A percentile compares a stretch with the other conserved stretches of the same genome.
Conservation (phyloP, 2,888 invertebrate genomes). For the Pseudolycoriella hygida region DNA sequence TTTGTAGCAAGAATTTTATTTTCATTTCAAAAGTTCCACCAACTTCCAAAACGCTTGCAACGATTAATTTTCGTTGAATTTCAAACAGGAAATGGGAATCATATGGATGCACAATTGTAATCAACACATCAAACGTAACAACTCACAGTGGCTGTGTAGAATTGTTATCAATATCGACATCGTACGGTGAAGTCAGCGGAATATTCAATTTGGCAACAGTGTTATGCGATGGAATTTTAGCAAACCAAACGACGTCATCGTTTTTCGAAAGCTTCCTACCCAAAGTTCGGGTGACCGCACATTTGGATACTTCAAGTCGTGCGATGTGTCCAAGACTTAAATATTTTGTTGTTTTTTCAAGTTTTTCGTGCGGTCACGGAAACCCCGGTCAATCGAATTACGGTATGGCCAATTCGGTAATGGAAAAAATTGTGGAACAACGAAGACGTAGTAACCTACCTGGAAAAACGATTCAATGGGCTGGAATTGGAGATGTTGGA, state of each 20-base stretch:
- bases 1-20: not conserved
- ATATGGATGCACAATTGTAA: slow-evolving; percentile 46
- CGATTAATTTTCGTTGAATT: slow-evolving; percentile 8
- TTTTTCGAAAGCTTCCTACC: slow-evolving; percentile 53
- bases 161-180: slow-evolving; percentile 44
- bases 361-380: slow-evolving; percentile 79
- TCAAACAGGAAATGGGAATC: slow-evolving; percentile 49
- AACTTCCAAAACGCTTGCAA: too few relatives aligned
- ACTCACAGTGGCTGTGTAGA: slow-evolving; percentile 47
- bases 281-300: slow-evolving; percentile 60
- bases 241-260: slow-evolving; percentile 53
- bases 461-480: slow-evolving; percentile 80
- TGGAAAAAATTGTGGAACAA: slow-evolving; percentile 73
- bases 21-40: not conserved
- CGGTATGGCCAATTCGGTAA: too few relatives aligned
- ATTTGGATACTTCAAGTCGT: slow-evolving; percentile 52
- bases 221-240: slow-evolving; percentile 54
- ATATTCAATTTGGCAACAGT: slow-evolving; percentile 83
- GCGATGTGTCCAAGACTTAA: slow-evolving; percentile 36
- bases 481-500: slow-evolving; percentile 78
- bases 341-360: slow-evolving; percentile 81
- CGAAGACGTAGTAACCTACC: slow-evolving; percentile 51
- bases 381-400: slow-evolving; percentile 84
- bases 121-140: slow-evolving; percentile 55
- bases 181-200: slow-evolving; percentile 55